Base-by-base conservation (phyloP, 2,888 invertebrate species). In the Coenonympha glycerion region DNA sequence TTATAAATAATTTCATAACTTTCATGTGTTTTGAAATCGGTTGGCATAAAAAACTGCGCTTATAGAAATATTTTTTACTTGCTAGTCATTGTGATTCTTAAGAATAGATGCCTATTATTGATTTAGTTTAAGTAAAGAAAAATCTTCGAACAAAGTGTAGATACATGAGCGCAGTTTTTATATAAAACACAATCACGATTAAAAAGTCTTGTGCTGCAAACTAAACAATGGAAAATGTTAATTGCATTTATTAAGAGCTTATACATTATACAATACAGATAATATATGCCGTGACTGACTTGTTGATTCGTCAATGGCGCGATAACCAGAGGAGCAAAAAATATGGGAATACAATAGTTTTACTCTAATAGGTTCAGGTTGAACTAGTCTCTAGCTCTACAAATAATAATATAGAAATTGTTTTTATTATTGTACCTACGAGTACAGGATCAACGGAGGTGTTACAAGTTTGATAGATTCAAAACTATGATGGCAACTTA, bases 151-250 rank as follows among this genome's bases (percentile, higher is more conserved):
- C 36, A 19, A 19, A 36, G 36, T 36, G 21, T 36, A 6, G 21
- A 19, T 33, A 16, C 19, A 19, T n/a, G 11, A 31, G 13, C 6
- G 13, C 31, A 31, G 18, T 36, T 36, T 19, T 36, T 36, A 19
- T 18, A 19, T 19, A 11, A 6, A 19, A 19, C 19, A 36, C 19
- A 19, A 22, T 37, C 22, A 21, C 9, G 24, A 24, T 15, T 39
- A 39, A 37, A 37, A 37, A 24, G 39, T 24, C 39, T 15, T 39
- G 39, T 39, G 39, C 39, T 13, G 24, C 15, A 18, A 22, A 39
- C 13, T 22, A 8, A 37, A 37, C 37, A 37, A 22, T 37, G 9
- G 36, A 36, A 36, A 36, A 36, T 36, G 6, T 18, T 19, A 19
- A 21, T 36, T 36, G 19, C 18, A 11, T 36, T 11, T 11, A 21